Percentiles rank a stretch among this genome's conserved stretches.
phyloP scores from a whole-genome alignment of 2,113 vertebrate species.

The Thymallus thymallus region DNA sequence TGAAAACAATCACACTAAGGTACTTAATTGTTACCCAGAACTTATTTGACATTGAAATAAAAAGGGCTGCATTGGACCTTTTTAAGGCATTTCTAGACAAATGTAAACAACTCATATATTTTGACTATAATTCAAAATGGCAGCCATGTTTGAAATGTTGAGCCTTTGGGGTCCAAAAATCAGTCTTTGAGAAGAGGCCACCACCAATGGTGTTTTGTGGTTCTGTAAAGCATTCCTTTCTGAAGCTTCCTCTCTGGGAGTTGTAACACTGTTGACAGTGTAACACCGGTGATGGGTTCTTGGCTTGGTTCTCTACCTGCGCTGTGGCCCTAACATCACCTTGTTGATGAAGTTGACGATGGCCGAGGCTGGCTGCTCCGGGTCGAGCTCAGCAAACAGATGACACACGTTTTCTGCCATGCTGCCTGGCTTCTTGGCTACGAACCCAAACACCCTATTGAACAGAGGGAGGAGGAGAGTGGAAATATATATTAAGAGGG shows the following conservation, averaged over 20 bases:
- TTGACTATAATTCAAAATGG: not conserved
- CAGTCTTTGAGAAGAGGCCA: not conserved
- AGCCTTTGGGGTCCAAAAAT: not conserved
- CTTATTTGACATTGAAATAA: too few species aligned
- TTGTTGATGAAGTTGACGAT: conserved; percentile 94
- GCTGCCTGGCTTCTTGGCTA: conserved; percentile 88
- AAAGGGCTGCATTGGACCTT: too few species aligned
- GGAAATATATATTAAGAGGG: not conserved
- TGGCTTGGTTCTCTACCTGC: conserved; percentile 59
- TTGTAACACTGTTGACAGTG: conserved; percentile 12
- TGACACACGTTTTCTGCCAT: conserved; percentile 88
- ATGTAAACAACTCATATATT: not conserved
- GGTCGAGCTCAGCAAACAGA: conserved; percentile 89
- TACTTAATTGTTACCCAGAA: too few species aligned
- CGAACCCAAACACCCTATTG: conserved; percentile 87
- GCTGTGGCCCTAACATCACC: conserved; percentile 83
- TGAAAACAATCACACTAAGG: too few species aligned
- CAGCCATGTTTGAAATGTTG: not conserved
- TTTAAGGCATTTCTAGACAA: not conserved
- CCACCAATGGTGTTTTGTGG: not conserved
- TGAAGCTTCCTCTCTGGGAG: conserved; percentile 29
- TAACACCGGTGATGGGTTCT: too few species aligned
- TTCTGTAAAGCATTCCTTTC: not conserved
- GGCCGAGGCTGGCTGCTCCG: conserved; percentile 86
- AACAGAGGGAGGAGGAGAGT: not conserved